Evolutionary conservation across 2,888 invertebrate genomes (phyloP).

Genomic region (Sminthurinus aureus): DNA sequence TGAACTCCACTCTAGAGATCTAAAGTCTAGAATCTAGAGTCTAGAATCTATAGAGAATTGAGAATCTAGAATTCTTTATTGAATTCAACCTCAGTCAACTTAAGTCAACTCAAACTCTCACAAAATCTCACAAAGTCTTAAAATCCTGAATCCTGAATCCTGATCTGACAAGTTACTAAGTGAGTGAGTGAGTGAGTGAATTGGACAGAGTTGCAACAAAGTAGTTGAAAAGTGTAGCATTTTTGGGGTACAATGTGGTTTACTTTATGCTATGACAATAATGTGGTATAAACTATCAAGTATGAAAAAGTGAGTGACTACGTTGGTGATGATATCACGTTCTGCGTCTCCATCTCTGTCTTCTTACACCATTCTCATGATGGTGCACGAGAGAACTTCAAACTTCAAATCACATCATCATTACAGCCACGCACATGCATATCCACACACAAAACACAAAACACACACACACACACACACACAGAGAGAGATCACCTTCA

Average conservation of each 20-base stretch:
- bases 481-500: not conserved
- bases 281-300: not conserved
- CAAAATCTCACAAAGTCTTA: no score
- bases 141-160: no score
- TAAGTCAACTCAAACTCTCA: not conserved
- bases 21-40: no score
- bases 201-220: not conserved
- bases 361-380: not conserved
- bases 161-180: not conserved
- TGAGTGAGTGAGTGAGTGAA: no score
- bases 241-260: not conserved
- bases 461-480: not conserved
- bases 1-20: no score
- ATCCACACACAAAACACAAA: not conserved
- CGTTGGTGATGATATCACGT: not conserved
- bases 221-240: not conserved
- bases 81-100: not conserved
- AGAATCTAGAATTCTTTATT: not conserved
- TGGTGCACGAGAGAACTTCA: not conserved
- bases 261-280: not conserved
- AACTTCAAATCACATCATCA: conserved; percentile 7
- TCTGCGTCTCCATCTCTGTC: not conserved
- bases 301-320: not conserved
- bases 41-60: no score
- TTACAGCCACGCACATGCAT: not conserved